These are phyloP conservation scores for Cerceris rybyensis DNA, from an alignment of 2,888 invertebrate genomes.

Conservation along the genomic window DNA sequence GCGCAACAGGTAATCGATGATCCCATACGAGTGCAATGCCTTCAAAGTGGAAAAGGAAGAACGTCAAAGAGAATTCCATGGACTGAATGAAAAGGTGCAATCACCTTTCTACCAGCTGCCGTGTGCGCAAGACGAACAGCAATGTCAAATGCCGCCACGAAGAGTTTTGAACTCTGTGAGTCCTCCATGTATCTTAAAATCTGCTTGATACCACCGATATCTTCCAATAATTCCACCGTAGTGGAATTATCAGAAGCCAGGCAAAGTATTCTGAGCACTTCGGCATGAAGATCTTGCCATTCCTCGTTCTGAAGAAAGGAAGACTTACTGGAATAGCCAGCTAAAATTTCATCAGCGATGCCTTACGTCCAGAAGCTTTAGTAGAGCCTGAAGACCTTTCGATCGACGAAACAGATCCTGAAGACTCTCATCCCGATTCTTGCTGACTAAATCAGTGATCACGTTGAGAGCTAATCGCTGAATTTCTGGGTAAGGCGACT, in stretches of 20 bases:
- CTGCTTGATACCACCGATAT: constrained; percentile 62
- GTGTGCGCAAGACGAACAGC: constrained; percentile 67
- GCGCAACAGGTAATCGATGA: constrained; percentile 62
- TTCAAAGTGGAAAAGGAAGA: constrained; percentile 26
- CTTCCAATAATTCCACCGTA: constrained; percentile 64
- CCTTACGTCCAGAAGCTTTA: constrained; percentile 83
- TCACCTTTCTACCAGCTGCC: constrained; percentile 68
- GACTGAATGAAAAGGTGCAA: not conserved
- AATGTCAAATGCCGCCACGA: constrained; percentile 58
- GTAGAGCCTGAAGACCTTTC: constrained; percentile 82
- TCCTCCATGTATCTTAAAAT: constrained; percentile 67
- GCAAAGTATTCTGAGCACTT: constrained; percentile 62
- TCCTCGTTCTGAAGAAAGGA: constrained; percentile 63
- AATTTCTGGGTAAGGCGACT: constrained; percentile 83
- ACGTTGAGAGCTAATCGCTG: constrained; percentile 83
- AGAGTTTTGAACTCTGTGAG: constrained; percentile 46
- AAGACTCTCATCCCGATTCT: constrained; percentile 82
- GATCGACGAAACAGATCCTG: constrained; percentile 83
- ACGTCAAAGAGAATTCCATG: too few species aligned
- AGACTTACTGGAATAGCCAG: not conserved
- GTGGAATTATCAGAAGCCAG: constrained; percentile 65
- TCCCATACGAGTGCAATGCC: constrained; percentile 66
- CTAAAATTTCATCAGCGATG: not conserved
- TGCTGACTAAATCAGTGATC: constrained; percentile 82
- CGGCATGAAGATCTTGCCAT: constrained; percentile 66